A percentile compares a stretch with the other conserved stretches of the same genome.
Conservation (phyloP, 2,113 vertebrate genomes). For the Uria lomvia region DNA sequence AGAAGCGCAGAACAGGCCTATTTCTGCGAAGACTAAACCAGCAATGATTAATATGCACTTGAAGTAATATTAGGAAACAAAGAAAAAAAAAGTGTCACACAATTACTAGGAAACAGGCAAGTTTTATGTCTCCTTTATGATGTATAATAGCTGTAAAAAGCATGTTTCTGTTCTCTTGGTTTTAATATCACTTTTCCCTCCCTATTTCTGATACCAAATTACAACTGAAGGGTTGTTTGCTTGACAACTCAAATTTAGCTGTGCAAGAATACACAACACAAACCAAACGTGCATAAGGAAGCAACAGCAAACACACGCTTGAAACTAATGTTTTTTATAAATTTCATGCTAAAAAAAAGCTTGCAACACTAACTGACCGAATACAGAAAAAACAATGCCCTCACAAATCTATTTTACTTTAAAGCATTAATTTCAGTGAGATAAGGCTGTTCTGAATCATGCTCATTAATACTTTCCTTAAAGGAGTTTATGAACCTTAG, state of each 20-base stretch:
- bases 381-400: not conserved
- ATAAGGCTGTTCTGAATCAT: not conserved
- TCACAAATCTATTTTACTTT: not conserved
- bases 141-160: not conserved
- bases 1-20: not conserved
- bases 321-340: not conserved
- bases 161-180: not conserved
- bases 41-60: not conserved
- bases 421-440: not conserved
- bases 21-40: not conserved
- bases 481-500: not conserved
- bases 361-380: fast-evolving
- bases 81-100: not conserved
- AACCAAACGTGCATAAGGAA: not conserved
- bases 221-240: not conserved
- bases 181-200: not conserved
- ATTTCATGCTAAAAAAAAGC: not conserved
- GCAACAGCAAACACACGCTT: not conserved
- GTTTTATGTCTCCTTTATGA: not conserved
- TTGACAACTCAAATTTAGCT: not conserved
- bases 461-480: not conserved
- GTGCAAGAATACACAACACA: not conserved
- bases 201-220: not conserved
- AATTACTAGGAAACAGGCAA: not conserved
- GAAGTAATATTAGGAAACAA: not conserved